Base-by-base conservation (phyloP, 2,113 vertebrate genomes). In the Rhadina sibilatrix region DNA sequence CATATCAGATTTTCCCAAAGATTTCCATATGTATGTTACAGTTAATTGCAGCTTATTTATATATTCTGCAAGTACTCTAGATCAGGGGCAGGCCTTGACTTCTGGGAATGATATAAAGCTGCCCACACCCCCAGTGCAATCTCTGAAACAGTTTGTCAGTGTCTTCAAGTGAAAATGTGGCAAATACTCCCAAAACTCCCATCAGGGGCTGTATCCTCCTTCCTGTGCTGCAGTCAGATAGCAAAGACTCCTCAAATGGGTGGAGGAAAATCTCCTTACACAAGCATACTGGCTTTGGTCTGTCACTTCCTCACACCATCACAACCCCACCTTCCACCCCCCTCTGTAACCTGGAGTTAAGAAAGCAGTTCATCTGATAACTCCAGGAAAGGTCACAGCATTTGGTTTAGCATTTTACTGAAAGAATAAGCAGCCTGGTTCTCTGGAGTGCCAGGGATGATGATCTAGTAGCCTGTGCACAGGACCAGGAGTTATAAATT, bases 401-500 rank as follows among this genome's bases (percentile, higher is more conserved):
- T 69, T 93, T 54, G 70, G 46, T 65, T 95, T 93, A 95, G 63
- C 50, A 37, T 97, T 95, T 93, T 77, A 47, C 42, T 91, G 84
- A 87, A 90, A 83, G 87, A 90, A 95, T 77, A 74, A 91, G 89
- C 84, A 90, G 54, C 50, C 71, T 66, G 93, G 49, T 52, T 94
- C 82, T 77, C 90, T 74, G 63, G 75, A 92, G 87, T 86, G 78
- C 78, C 50, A 37, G 47, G 56, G 47, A 91, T 1, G 8, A 65
- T 82, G 82, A 93, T 91, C 93, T 89, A 90, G 66, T 91, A 90
- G 82, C 54, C 66, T 5, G 18, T 46, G 46, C 65, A 30, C 33
- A 90, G 66, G 54, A 86, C 84, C 54, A 54, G 79, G 47, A 95
- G 84, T 87, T 88, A 83, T 93, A 95, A 96, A 96, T 92, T 91